Evolutionary conservation across 2,113 vertebrate species (phyloP), one percentile per base, ranked within the genome.

Genomic region (Xyrauchen texanus): DNA sequence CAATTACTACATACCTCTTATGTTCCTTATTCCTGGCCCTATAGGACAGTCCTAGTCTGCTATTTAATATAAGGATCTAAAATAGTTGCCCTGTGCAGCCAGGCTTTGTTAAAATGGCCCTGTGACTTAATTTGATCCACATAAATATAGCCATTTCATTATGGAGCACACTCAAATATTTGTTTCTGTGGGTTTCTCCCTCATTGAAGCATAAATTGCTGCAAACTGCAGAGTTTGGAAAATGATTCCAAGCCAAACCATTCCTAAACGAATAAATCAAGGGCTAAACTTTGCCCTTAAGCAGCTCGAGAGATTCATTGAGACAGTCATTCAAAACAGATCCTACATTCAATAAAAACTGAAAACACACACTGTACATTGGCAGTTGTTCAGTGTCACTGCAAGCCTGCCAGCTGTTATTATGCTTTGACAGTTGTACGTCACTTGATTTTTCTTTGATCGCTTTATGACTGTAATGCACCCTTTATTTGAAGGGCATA

Each of bases 121-220:
- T 91, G 90, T 90, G 84, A 88, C 87, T 90, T 81, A 87, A 85
- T 92, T 90, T 83, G 81, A 34, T 88, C 86, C 85, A 88, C 89
- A 92, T 90, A 91, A 92, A 92, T 91, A 92, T 89, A 92, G 92
- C 88, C 88, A 91, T 91, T 92, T 90, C 91, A 89, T 90, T 91
- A 92, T 88, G 88, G 88, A 91, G 85, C 82, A 81, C 84, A 80
- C 83, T 92, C 91, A 91, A 90, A 92, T 92, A 93, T 93, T 93
- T 91, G 90, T 93, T 92, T 92, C 90, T 82, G 90, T 11, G 85
- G 91, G 88, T 91, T 91, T 90, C 90, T 88, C 89, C 91, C 88
- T 90, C 87, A 89, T 92, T 92, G 92, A 91, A 93, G 72, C 86
- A 87, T 91, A 94, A 94, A 94, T 92, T 92, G 90, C 88, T 93